Evolutionary conservation across 2,113 vertebrate species (phyloP), one percentile per base, ranked within the genome.

Genomic region (Stigmatopora argus): DNA sequence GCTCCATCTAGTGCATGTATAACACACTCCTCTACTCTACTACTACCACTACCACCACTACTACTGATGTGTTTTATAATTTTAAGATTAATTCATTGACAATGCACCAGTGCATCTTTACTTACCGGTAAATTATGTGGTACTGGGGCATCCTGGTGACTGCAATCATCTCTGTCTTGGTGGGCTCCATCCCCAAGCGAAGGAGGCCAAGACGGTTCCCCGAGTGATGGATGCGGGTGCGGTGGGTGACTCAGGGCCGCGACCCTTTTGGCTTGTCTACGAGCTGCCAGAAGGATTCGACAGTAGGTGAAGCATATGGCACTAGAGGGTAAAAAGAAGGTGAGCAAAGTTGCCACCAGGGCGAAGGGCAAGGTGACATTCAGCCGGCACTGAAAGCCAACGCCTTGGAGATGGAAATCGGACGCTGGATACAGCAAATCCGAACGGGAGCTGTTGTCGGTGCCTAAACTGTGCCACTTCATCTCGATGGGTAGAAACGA

Each of bases 221-320:
- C 71, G 0, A 85, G 78, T 17, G 93, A 93, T 0, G 75, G 89
- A 19, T 85, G 89, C 14, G 69, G 88, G 65, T 89, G 87, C 46
- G 85, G 84, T 62, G 93, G 70, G 90, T 93, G 83, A 46, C 91
- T 75, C 41, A 99, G 84, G 0, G 93, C 94, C 0, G 95, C 95
- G 62, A 99, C 96, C 78, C 94, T 94, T 73, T 93, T 87, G 0
- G 95, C 96, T 59, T 98, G 96, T 73, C 90, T 93, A 58, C 92
- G 88, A 0, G 96, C 96, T 0, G 92, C 93, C 88, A 95, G 84
- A 34, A 99, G 91, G 78, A 99, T 98, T 75, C 92, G 91, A 82
- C 95, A 95, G 88, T 98, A 99, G 77, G 96, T 99, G 90, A 98
- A 99, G 85, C 94, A 95, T 84, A 99, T 98, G 86, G 96, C 95